Percentiles rank a stretch among this genome's conserved stretches.
These are phyloP conservation scores for Scrobipalpa atriplicella DNA, from an alignment of 2,888 invertebrate genomes.

Conservation along the genomic window DNA sequence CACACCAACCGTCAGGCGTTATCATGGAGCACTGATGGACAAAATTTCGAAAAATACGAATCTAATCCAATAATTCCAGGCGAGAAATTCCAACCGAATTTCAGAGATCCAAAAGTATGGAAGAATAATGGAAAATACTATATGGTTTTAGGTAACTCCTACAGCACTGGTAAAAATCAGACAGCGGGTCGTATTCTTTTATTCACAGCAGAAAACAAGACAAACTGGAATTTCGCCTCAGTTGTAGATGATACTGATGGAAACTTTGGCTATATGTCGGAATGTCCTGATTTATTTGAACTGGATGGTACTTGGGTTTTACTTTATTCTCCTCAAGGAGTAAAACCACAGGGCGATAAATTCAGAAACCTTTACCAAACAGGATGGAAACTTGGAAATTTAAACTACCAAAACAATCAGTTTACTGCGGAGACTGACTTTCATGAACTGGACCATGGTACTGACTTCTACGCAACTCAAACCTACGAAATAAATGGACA, in stretches of 20 bases:
- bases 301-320: conserved; percentile 70
- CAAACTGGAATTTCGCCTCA: conserved; percentile 64
- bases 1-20: neutral
- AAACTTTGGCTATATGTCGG: conserved; percentile 78
- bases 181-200: conserved; percentile 62
- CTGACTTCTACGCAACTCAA: conserved; percentile 76
- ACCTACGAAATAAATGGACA: conserved; percentile 63
- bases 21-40: conserved; percentile 59
- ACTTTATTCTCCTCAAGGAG: conserved; percentile 72
- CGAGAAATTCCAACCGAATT: conserved; percentile 65
- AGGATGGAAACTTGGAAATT: conserved; percentile 72
- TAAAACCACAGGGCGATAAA: conserved; percentile 64
- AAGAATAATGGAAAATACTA: conserved; percentile 68
- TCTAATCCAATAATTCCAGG: conserved; percentile 67
- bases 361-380: conserved; percentile 67
- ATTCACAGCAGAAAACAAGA: conserved; percentile 67
- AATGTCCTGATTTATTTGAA: conserved; percentile 79
- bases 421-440: conserved; percentile 62
- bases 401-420: conserved; percentile 66
- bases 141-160: conserved; percentile 60
- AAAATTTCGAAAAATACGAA: conserved; percentile 65
- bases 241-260: conserved; percentile 66
- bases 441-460: conserved; percentile 73
- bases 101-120: conserved; percentile 79
- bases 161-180: conserved; percentile 53